Conservation (phyloP, 2,797 vertebrate genomes). For the Cirrhinus mrigala region DNA sequence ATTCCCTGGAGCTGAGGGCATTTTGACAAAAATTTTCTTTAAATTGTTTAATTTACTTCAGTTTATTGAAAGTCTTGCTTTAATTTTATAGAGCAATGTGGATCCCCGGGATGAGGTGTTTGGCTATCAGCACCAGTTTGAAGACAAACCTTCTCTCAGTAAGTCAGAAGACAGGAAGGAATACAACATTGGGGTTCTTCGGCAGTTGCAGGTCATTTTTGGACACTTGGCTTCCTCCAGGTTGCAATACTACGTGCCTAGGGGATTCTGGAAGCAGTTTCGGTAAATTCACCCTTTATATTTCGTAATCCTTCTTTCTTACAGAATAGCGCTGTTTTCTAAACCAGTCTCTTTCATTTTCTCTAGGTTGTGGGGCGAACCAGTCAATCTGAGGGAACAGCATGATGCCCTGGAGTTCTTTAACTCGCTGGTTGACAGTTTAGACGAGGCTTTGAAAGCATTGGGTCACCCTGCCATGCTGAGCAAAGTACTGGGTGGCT, state of each 20-base stretch:
- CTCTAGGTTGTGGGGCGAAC: constrained; percentile 96
- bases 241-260: constrained; percentile 97
- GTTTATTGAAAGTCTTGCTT: not conserved
- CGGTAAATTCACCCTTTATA: constrained; percentile 77
- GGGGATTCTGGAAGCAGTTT: constrained; percentile 99
- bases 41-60: not conserved
- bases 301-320: not conserved
- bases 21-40: not conserved
- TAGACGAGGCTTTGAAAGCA: constrained; percentile 98
- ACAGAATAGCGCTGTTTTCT: not conserved
- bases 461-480: constrained; percentile 98
- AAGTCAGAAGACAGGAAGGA: constrained; percentile 99
- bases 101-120: constrained; percentile 98
- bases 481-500: constrained; percentile 97
- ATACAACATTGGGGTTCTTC: constrained; percentile 98
- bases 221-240: constrained; percentile 97
- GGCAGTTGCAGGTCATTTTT: constrained; percentile 98
- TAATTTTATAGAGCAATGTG: constrained; percentile 88
- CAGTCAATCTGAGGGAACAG: constrained; percentile 96
- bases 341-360: not conserved
- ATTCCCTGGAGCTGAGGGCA: constrained; percentile 62
- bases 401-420: constrained; percentile 99
- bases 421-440: constrained; percentile 98
- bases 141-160: constrained; percentile 93
- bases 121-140: constrained; percentile 97